Conservation (phyloP, 2,888 invertebrate genomes). For the Molanna angustata region DNA sequence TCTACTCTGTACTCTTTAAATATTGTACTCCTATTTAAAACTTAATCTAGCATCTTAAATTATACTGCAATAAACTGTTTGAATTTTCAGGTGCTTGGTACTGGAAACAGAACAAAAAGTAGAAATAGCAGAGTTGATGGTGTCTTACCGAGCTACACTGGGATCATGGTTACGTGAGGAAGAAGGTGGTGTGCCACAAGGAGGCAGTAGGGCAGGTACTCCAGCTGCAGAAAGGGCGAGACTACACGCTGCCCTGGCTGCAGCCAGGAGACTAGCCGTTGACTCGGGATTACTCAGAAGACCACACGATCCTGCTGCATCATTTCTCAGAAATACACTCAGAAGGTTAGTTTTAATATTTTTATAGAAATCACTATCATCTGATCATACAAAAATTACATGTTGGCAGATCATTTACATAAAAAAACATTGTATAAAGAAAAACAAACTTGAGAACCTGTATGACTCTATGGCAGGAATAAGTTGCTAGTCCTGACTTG, state of each 20-base stretch:
- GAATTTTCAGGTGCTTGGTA: constrained; percentile 75
- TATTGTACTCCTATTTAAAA: too few species aligned
- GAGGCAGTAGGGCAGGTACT: constrained; percentile 54
- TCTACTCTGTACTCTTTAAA: too few species aligned
- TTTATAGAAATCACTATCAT: too few species aligned
- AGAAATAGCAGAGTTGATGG: constrained; percentile 89
- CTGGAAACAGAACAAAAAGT: constrained; percentile 87
- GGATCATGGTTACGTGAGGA: constrained; percentile 80
- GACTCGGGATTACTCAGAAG: constrained; percentile 80
- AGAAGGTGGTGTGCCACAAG: constrained; percentile 60
- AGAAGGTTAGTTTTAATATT: constrained; percentile 53
- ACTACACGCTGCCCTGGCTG: constrained; percentile 82
- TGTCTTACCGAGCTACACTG: constrained; percentile 84
- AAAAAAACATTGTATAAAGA: too few species aligned
- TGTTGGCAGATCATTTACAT: too few species aligned
- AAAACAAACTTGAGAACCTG: too few species aligned
- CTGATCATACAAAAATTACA: too few species aligned
- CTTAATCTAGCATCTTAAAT: too few species aligned
- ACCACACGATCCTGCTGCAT: constrained; percentile 78
- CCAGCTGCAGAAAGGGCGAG: constrained; percentile 87
- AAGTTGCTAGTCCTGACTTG: too few species aligned
- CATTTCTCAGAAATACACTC: constrained; percentile 84
- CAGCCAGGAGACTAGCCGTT: constrained; percentile 77
- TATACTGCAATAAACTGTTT: too few species aligned
- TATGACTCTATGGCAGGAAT: too few species aligned